A percentile compares a stretch with the other conserved stretches of the same genome.
Evolutionary conservation across 2,888 invertebrate genomes (phyloP).

Genomic region (Carpatolechia fugitivella): DNA sequence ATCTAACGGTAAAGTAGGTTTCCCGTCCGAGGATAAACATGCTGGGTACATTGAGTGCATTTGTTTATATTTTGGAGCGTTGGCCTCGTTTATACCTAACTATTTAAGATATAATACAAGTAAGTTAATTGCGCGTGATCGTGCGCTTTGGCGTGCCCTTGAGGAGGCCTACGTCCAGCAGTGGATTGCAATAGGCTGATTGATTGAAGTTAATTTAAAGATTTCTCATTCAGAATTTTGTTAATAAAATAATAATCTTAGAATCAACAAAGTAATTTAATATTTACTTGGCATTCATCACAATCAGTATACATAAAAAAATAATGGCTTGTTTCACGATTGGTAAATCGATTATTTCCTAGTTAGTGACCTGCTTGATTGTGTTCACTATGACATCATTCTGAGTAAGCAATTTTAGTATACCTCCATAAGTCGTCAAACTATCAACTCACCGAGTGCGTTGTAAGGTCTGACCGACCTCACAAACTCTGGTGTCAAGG

Average conservation of each 20-base stretch:
- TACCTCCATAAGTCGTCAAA: background rate
- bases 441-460: background rate
- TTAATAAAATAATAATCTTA: too few relatives aligned
- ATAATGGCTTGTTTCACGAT: background rate
- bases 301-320: background rate
- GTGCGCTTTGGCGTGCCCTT: too few relatives aligned
- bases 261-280: too few relatives aligned
- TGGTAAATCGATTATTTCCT: conserved; percentile 11
- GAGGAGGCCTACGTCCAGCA: too few relatives aligned
- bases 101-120: too few relatives aligned
- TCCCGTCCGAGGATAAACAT: conserved; percentile 41
- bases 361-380: background rate
- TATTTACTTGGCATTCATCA: background rate
- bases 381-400: background rate
- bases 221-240: too few relatives aligned
- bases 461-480: too few relatives aligned
- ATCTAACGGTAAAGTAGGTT: conserved; percentile 48
- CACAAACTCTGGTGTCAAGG: too few relatives aligned
- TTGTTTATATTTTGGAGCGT: conserved; percentile 49
- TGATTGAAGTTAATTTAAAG: too few relatives aligned
- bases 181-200: too few relatives aligned
- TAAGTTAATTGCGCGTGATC: too few relatives aligned
- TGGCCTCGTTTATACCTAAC: too few relatives aligned
- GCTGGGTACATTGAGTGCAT: conserved; percentile 40
- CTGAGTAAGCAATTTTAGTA: background rate